Evolutionary conservation across 1,140 invertebrate species (phyloP).

Genomic region (Platyscapa corneri): DNA sequence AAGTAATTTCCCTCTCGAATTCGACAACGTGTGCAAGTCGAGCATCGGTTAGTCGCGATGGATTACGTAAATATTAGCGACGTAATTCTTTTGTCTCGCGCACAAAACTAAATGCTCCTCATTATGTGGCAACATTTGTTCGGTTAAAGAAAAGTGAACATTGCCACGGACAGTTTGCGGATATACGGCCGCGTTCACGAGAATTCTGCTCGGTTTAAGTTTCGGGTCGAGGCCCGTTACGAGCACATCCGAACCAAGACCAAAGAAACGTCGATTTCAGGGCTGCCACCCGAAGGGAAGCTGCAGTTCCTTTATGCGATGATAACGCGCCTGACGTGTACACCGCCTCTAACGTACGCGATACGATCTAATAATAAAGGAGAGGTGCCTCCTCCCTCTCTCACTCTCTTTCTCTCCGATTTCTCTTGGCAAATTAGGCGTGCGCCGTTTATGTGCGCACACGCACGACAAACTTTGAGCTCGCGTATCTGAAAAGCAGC

Average conservation of each 20-base stretch:
- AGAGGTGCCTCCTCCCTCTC: neutral
- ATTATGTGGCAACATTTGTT: neutral
- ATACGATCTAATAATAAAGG: conserved; percentile 37
- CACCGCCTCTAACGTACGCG: neutral
- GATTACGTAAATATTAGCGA: too few species aligned
- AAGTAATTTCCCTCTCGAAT: too few species aligned
- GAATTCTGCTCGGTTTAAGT: too few species aligned
- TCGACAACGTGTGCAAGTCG: too few species aligned
- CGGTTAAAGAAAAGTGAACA: neutral
- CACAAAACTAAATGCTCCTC: neutral
- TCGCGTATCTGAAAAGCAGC: neutral
- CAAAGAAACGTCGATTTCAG: neutral
- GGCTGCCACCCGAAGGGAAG: neutral
- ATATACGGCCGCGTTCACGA: neutral
- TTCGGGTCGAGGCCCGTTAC: neutral
- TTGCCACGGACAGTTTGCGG: neutral
- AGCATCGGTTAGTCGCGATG: too few species aligned
- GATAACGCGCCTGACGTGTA: neutral
- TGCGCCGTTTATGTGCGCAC: neutral
- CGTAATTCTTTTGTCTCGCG: too few species aligned
- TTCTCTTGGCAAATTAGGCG: conserved; percentile 28
- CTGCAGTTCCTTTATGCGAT: neutral
- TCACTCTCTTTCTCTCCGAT: neutral
- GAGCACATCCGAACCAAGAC: neutral
- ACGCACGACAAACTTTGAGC: conserved; percentile 22